Evolutionary conservation across 2,797 vertebrate species (phyloP).

Genomic region (Poliocrania exsul): DNA sequence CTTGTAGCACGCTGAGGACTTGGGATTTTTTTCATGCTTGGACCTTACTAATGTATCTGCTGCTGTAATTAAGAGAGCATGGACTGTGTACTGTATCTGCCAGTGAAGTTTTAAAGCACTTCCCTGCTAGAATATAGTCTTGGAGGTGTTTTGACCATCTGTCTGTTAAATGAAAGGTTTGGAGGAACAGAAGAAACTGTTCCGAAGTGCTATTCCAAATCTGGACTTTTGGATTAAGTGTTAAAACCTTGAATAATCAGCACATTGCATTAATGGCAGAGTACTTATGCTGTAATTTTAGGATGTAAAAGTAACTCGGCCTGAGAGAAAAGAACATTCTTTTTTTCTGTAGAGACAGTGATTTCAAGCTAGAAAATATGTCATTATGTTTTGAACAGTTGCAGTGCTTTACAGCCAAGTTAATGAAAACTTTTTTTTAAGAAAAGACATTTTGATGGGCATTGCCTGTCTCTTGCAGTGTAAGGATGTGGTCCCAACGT

Average conservation of each 20-base stretch:
- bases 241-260: neutral
- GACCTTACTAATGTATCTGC: neutral
- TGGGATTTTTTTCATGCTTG: slow-evolving; percentile 17
- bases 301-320: neutral
- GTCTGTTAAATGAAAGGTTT: neutral
- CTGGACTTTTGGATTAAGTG: neutral
- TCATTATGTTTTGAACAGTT: neutral
- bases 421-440: neutral
- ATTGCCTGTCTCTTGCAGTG: neutral
- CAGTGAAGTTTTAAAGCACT: neutral
- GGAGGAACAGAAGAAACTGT: neutral
- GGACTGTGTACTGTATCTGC: neutral
- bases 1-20: neutral
- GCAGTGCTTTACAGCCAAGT: neutral
- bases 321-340: neutral
- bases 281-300: neutral
- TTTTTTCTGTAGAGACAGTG: neutral
- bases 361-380: neutral
- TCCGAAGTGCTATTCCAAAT: neutral
- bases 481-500: neutral
- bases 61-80: slow-evolving; percentile 2
- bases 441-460: neutral
- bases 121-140: neutral
- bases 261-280: neutral
- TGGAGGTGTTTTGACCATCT: neutral